Evolutionary conservation across 2,797 vertebrate species (phyloP).

Genomic region (Sebastes trivittatus): DNA sequence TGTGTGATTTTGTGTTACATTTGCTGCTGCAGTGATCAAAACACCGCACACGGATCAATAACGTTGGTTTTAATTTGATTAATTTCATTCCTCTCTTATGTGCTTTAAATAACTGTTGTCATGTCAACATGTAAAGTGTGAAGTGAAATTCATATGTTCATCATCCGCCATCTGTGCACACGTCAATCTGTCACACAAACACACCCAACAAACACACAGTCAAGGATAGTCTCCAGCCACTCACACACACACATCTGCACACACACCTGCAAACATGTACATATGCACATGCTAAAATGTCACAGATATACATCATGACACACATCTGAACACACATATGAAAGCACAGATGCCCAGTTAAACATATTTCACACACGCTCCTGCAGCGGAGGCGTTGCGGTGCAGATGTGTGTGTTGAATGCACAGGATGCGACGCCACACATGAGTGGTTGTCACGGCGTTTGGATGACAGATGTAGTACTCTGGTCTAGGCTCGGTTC

Average conservation of each 20-base stretch:
- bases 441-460: slow-evolving; percentile 73
- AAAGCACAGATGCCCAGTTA: slow-evolving; percentile 40
- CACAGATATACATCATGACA: slow-evolving; percentile 41
- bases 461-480: slow-evolving; percentile 74
- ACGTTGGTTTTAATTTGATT: slow-evolving; percentile 6
- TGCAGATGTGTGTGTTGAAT: slow-evolving; percentile 74
- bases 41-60: neutral
- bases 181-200: slow-evolving; percentile 60
- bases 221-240: neutral
- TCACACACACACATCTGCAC: slow-evolving; percentile 38
- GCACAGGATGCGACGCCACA: slow-evolving; percentile 72
- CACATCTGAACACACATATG: slow-evolving; percentile 27
- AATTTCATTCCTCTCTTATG: neutral
- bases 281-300: slow-evolving; percentile 44
- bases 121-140: slow-evolving; percentile 53
- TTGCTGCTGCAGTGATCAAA: neutral
- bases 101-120: slow-evolving; percentile 44
- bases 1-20: neutral
- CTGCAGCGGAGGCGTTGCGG: slow-evolving; percentile 36
- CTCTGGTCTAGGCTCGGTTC: slow-evolving; percentile 68
- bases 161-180: slow-evolving; percentile 62
- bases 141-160: slow-evolving; percentile 64
- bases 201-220: slow-evolving; percentile 22
- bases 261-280: slow-evolving; percentile 48
- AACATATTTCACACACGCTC: slow-evolving; percentile 24